Percentiles rank a stretch among this genome's conserved stretches.
Conservation (phyloP, 2,888 invertebrate genomes). For the Tachina grossa region DNA sequence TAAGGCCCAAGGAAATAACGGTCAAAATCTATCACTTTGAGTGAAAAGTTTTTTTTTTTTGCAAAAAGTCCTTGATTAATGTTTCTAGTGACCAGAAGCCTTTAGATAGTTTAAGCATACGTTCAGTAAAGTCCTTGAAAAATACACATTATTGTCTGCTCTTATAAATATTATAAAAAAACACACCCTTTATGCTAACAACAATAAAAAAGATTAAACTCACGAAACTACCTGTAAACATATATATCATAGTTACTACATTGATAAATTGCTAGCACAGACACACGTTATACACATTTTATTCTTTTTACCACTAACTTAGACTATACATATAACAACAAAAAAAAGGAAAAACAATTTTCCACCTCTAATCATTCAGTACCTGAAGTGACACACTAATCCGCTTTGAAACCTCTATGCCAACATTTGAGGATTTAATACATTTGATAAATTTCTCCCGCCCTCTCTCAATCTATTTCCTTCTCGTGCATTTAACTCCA, state of each 20-base stretch:
- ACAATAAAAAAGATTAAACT: background rate
- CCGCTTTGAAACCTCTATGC: slow-evolving; percentile 62
- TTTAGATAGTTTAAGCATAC: too few relatives aligned
- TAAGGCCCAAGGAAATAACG: too few relatives aligned
- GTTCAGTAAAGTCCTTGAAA: too few relatives aligned
- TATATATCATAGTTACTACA: slow-evolving; percentile 19
- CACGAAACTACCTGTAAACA: background rate
- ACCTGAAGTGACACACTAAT: slow-evolving; percentile 65
- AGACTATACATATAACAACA: background rate
- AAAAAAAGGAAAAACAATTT: slow-evolving; percentile 30
- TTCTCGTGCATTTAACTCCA: background rate
- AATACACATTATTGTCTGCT: too few relatives aligned
- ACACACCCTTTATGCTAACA: slow-evolving; percentile 15
- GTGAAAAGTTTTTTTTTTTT: too few relatives aligned
- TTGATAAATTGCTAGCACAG: slow-evolving; percentile 25
- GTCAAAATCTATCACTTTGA: too few relatives aligned
- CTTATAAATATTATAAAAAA: background rate
- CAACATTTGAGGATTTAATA: slow-evolving; percentile 53
- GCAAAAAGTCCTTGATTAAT: too few relatives aligned
- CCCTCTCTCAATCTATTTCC: background rate
- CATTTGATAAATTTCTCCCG: slow-evolving; percentile 17
- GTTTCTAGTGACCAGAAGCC: too few relatives aligned
- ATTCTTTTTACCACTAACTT: background rate
- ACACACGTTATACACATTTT: slow-evolving; percentile 7
- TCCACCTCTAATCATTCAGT: slow-evolving; percentile 65